phyloP scores from a whole-genome alignment of 2,113 vertebrate genomes.

The Chaetorhynchus papuensis region DNA sequence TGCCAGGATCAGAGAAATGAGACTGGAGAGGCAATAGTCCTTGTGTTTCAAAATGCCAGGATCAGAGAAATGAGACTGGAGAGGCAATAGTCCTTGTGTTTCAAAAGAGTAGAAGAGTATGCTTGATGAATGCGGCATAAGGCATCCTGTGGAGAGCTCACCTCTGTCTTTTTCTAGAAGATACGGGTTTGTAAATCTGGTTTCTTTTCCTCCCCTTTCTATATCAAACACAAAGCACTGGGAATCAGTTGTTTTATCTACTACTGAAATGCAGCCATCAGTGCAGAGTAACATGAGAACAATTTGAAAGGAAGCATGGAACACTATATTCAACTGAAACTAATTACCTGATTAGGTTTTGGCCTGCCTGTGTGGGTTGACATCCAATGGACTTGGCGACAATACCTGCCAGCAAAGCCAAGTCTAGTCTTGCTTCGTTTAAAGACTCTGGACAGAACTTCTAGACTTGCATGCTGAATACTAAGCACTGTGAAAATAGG shows the following conservation, averaged over 20 bases:
- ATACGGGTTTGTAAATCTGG: not conserved
- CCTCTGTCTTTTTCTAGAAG: not conserved
- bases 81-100: not conserved
- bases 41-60: too few species aligned
- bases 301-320: conserved; percentile 42
- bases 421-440: conserved; percentile 55
- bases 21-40: too few species aligned
- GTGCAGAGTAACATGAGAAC: conserved; percentile 14
- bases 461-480: conserved; percentile 29
- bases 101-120: not conserved
- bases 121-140: not conserved
- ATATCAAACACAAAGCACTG: not conserved
- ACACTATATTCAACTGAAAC: conserved; percentile 61
- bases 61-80: not conserved
- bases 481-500: conserved; percentile 53
- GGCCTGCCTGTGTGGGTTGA: conserved; percentile 43
- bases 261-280: conserved; percentile 39
- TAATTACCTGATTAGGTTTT: conserved; percentile 66
- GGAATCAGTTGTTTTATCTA: conserved; percentile 10
- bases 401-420: conserved; percentile 31
- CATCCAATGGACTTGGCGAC: conserved; percentile 61
- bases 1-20: too few species aligned
- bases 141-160: not conserved
- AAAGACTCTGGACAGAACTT: conserved; percentile 40
- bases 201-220: not conserved